These are phyloP conservation scores for Zosterops borbonicus DNA, from an alignment of 2,113 vertebrate genomes.

Conservation along the genomic window DNA sequence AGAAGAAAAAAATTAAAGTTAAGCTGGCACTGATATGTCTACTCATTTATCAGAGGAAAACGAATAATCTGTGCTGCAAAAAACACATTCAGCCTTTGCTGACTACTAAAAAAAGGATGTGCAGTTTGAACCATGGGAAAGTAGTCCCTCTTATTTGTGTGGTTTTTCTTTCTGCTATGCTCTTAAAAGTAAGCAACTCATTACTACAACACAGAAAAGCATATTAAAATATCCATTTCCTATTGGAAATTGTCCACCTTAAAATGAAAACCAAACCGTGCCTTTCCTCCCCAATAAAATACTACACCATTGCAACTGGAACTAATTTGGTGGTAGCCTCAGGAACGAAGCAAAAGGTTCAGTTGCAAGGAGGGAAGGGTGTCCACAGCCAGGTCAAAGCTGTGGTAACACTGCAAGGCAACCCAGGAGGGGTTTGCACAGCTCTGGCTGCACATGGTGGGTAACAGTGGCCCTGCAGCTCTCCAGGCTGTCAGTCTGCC, in stretches of 20 bases:
- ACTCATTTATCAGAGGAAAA: background rate
- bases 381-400: background rate
- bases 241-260: background rate
- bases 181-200: background rate
- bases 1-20: background rate
- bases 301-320: conserved; percentile 35
- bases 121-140: background rate
- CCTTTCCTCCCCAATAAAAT: background rate
- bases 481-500: conserved; percentile 36
- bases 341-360: background rate
- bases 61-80: background rate
- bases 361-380: background rate
- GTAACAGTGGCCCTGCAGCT: background rate
- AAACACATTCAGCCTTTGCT: background rate
- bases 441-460: background rate
- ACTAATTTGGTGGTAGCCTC: conserved; percentile 31
- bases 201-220: background rate
- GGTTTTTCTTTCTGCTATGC: background rate
- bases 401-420: background rate
- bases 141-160: background rate
- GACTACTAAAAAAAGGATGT: background rate
- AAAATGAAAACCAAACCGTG: conserved; percentile 26
- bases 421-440: background rate
- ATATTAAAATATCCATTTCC: conserved; percentile 41
- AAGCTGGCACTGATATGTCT: background rate